Conservation (phyloP, 2,113 vertebrate genomes). For the Xenopus borealis region DNA sequence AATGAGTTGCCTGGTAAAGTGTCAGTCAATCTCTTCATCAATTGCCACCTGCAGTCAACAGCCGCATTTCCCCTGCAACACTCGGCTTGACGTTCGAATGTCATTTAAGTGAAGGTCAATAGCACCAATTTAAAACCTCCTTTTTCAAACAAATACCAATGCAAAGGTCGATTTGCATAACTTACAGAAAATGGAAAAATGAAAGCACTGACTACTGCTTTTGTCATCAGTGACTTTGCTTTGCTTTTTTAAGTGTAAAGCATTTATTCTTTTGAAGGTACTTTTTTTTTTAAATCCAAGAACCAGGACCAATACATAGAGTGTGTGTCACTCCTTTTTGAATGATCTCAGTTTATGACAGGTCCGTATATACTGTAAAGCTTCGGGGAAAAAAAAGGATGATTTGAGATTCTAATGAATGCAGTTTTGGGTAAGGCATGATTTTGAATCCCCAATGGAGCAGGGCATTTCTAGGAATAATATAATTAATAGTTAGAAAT, state of each 20-base stretch:
- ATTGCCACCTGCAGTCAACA: slow-evolving; percentile 45
- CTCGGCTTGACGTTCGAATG: slow-evolving; percentile 44
- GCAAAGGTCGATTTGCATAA: slow-evolving; percentile 43
- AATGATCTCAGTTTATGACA: too few relatives aligned
- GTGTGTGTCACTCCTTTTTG: too few relatives aligned
- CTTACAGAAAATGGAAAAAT: slow-evolving; percentile 32
- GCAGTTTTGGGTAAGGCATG: too few relatives aligned
- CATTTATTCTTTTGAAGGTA: slow-evolving; percentile 26
- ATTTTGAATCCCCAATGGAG: too few relatives aligned
- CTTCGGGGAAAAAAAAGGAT: too few relatives aligned
- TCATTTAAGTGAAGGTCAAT: slow-evolving; percentile 48
- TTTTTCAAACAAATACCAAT: slow-evolving; percentile 45
- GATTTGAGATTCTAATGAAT: too few relatives aligned
- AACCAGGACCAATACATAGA: too few relatives aligned
- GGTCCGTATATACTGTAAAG: too few relatives aligned
- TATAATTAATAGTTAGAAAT: too few relatives aligned
- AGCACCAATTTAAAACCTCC: slow-evolving; percentile 42
- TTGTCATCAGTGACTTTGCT: slow-evolving; percentile 34
- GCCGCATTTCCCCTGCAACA: slow-evolving; percentile 46
- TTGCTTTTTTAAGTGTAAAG: slow-evolving; percentile 30
- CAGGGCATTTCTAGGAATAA: too few relatives aligned
- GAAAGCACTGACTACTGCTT: slow-evolving; percentile 36
- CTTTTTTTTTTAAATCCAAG: not conserved
- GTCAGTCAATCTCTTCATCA: slow-evolving; percentile 45
- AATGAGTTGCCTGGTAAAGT: slow-evolving; percentile 44